Evolutionary conservation across 2,113 vertebrate species (phyloP).

Genomic region (Heterocephalus glaber): DNA sequence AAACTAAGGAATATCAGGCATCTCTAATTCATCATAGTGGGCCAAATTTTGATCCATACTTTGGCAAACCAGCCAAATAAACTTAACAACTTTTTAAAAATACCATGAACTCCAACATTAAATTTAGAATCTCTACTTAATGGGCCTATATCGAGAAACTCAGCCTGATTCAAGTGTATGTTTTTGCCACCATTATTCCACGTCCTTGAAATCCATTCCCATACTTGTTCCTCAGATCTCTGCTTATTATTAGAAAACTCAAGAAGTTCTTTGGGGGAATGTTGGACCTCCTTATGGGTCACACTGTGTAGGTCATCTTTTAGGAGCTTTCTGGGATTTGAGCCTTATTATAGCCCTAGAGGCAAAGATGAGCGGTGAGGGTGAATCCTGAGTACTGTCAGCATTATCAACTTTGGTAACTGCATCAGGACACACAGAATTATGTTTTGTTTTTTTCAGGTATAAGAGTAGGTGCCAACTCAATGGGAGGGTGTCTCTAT

Average conservation of each 20-base stretch:
- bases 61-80: neutral
- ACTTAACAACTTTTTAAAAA: neutral
- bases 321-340: neutral
- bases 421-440: neutral
- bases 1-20: neutral
- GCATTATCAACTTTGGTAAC: neutral
- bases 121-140: neutral
- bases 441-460: neutral
- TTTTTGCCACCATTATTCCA: neutral
- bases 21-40: neutral
- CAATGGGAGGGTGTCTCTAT: neutral
- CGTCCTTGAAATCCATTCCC: neutral
- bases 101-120: neutral
- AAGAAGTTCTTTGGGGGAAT: neutral
- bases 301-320: neutral
- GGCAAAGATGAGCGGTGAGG: neutral
- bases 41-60: neutral
- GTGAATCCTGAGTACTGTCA: neutral
- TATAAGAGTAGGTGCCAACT: neutral
- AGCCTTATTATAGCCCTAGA: neutral
- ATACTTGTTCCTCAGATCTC: neutral
- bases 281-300: neutral
- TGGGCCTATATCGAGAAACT: neutral
- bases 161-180: neutral
- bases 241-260: neutral